A percentile compares a stretch with the other conserved stretches of the same genome.
These are phyloP conservation scores for Ailuropoda melanoleuca DNA, from an alignment of 2,113 vertebrate genomes.

Conservation along the genomic window DNA sequence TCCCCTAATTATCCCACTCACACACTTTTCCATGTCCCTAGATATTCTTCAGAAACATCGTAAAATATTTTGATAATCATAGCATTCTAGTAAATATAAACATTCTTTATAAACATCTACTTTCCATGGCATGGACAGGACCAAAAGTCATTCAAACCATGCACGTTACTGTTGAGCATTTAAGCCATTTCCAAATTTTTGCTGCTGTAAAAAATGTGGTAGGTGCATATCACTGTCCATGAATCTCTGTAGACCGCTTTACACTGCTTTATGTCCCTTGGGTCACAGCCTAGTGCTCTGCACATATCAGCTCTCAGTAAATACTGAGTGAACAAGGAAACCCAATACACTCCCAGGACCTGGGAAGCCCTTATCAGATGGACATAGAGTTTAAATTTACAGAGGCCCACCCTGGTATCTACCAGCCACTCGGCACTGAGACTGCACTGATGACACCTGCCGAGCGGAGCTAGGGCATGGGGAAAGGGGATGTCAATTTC, in stretches of 20 bases:
- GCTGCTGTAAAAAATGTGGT: not conserved
- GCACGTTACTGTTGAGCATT: not conserved
- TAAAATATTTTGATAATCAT: not conserved
- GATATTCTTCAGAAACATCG: not conserved
- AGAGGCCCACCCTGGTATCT: not conserved
- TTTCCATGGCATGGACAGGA: not conserved
- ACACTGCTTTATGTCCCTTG: not conserved
- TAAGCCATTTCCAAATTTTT: slow-evolving; percentile 5
- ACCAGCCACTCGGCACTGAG: not conserved
- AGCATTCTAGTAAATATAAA: slow-evolving; percentile 9
- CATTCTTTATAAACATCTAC: not conserved
- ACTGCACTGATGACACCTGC: not conserved
- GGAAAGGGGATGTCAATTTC: not conserved
- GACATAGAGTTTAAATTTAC: not conserved
- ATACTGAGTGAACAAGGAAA: slow-evolving; percentile 59
- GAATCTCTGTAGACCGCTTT: not conserved
- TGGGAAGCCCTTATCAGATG: slow-evolving; percentile 2
- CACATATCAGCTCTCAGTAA: slow-evolving; percentile 23
- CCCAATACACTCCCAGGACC: not conserved
- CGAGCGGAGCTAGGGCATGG: not conserved
- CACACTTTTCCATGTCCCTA: not conserved
- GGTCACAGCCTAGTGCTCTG: not conserved
- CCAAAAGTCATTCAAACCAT: not conserved
- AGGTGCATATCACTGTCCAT: not conserved
- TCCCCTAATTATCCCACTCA: not conserved